A percentile compares a stretch with the other conserved stretches of the same genome.
phyloP scores from a whole-genome alignment of 1,140 invertebrate genomes.

The Archegozetes longisetosus region DNA sequence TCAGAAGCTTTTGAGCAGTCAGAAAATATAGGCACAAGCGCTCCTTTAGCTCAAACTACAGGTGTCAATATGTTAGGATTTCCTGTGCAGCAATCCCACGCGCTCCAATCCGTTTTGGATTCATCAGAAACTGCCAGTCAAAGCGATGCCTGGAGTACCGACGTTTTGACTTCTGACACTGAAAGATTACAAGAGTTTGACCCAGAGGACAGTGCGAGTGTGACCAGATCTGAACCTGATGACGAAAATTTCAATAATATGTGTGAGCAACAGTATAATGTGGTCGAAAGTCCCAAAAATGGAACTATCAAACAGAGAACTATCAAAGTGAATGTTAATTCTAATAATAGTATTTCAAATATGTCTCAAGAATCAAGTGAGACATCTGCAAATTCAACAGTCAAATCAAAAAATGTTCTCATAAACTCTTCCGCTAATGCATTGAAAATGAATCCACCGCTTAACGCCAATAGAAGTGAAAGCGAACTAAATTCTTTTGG shows the following conservation, averaged over 20 bases:
- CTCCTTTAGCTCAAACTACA: background rate
- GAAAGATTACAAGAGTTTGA: conserved; percentile 66
- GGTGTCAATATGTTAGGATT: background rate
- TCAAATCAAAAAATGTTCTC: background rate
- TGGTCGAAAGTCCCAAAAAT: background rate
- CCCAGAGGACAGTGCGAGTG: conserved; percentile 56
- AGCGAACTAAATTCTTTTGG: background rate
- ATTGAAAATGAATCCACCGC: background rate
- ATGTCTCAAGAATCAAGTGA: background rate
- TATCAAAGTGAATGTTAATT: background rate
- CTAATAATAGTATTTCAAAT: background rate
- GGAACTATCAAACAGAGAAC: background rate
- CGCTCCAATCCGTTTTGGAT: conserved; percentile 32
- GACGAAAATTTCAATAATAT: conserved; percentile 27
- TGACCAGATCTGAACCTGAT: conserved; percentile 43
- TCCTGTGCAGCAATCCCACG: background rate
- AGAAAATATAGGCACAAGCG: conserved; percentile 23
- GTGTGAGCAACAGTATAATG: conserved; percentile 1
- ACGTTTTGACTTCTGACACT: conserved; percentile 76
- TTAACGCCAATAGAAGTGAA: background rate
- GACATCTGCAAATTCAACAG: background rate
- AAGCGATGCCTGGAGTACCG: conserved; percentile 85
- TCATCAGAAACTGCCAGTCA: conserved; percentile 43
- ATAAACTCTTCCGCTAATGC: background rate
- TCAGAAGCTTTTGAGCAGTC: conserved; percentile 54